These are phyloP conservation scores for Leptinotarsa undecemlineata DNA, from an alignment of 1,140 invertebrate species.

Conservation along the genomic window DNA sequence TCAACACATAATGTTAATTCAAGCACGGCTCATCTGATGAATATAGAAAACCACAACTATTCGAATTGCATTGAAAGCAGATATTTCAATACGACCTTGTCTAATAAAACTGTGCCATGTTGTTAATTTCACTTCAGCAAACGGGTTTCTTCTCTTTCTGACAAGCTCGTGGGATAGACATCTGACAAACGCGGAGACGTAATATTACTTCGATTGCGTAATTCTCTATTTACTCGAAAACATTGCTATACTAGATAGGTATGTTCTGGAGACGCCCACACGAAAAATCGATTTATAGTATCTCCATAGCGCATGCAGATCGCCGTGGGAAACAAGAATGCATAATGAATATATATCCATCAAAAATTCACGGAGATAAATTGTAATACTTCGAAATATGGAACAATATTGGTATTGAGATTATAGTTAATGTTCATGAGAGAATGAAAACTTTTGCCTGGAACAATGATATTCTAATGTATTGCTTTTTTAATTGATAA, in stretches of 20 bases:
- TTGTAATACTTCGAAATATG: no score
- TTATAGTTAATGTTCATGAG: no score
- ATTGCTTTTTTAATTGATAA: no score
- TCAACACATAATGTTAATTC: no score
- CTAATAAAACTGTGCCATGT: not conserved
- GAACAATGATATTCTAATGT: no score
- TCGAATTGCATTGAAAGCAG: not conserved
- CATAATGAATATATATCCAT: no score
- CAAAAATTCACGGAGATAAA: no score
- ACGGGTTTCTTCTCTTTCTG: not conserved
- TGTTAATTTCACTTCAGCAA: not conserved
- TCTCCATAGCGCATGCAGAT: not conserved
- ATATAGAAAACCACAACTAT: constrained; percentile 3
- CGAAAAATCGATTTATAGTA: not conserved
- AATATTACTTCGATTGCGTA: constrained; percentile 6
- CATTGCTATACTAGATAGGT: not conserved
- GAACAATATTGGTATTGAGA: no score
- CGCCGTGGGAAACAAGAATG: not conserved
- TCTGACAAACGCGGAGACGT: not conserved
- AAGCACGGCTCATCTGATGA: not conserved
- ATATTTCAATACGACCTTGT: not conserved
- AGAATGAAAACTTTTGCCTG: no score
- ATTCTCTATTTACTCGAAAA: not conserved
- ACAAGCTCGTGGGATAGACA: not conserved
- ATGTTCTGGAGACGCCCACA: not conserved